These are phyloP conservation scores for Raja brachyura DNA, from an alignment of 2,113 vertebrate genomes.

Conservation along the genomic window DNA sequence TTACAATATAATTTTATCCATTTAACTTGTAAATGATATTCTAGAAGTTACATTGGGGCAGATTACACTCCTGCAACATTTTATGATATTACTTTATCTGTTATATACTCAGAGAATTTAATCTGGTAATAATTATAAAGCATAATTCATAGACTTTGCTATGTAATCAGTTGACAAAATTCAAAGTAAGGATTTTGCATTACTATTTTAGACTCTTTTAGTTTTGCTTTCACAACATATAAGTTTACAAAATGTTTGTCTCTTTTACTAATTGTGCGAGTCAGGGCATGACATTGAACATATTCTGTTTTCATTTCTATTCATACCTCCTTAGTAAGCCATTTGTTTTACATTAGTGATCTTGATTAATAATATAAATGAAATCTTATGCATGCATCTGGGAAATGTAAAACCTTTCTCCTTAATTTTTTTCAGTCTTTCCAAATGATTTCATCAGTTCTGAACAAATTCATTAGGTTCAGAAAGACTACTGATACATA, in stretches of 20 bases:
- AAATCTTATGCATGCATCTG: conserved; percentile 33
- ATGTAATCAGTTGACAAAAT: not conserved
- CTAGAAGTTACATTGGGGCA: no score
- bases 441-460: conserved; percentile 35
- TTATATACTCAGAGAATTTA: not conserved
- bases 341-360: conserved; percentile 36
- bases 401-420: conserved; percentile 36
- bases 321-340: conserved; percentile 31
- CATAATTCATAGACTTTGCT: not conserved
- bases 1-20: not conserved
- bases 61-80: not conserved
- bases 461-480: conserved; percentile 34
- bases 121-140: not conserved
- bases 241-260: not conserved
- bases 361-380: conserved; percentile 39
- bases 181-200: not conserved
- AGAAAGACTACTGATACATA: conserved; percentile 32
- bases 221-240: not conserved
- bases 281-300: conserved; percentile 27
- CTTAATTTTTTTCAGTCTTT: conserved; percentile 34
- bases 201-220: not conserved
- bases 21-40: not conserved
- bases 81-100: not conserved
- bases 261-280: conserved; percentile 26
- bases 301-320: conserved; percentile 28